phyloP scores from a whole-genome alignment of 2,797 vertebrate species.

The Muscicapa striata region DNA sequence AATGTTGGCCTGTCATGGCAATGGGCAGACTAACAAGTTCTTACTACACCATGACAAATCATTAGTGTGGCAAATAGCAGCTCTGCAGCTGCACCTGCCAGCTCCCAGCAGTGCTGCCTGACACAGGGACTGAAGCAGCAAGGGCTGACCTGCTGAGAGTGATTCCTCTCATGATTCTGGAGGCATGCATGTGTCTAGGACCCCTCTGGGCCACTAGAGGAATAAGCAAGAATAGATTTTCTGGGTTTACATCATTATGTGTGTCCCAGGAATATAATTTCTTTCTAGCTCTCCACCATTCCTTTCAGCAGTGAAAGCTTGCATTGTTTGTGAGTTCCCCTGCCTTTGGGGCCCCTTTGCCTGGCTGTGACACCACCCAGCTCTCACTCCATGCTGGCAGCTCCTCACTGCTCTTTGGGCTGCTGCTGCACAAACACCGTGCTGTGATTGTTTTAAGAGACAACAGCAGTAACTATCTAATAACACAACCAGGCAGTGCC shows the following conservation, averaged over 20 bases:
- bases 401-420: background rate
- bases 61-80: background rate
- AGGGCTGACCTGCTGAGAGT: background rate
- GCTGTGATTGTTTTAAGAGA: background rate
- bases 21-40: background rate
- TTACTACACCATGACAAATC: background rate
- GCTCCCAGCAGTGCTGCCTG: background rate
- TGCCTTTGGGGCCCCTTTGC: background rate
- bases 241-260: background rate
- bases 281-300: background rate
- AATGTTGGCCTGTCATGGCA: background rate
- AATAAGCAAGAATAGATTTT: background rate
- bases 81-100: background rate
- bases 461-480: slow-evolving; percentile 1
- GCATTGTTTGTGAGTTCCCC: background rate
- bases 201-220: background rate
- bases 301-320: background rate
- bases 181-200: background rate
- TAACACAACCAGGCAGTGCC: background rate
- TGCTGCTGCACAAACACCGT: background rate
- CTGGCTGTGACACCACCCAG: background rate
- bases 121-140: background rate
- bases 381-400: background rate
- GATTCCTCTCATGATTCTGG: background rate
- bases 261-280: background rate